A percentile compares a stretch with the other conserved stretches of the same genome.
phyloP scores from a whole-genome alignment of 2,797 vertebrate genomes.

The Gila robusta region DNA sequence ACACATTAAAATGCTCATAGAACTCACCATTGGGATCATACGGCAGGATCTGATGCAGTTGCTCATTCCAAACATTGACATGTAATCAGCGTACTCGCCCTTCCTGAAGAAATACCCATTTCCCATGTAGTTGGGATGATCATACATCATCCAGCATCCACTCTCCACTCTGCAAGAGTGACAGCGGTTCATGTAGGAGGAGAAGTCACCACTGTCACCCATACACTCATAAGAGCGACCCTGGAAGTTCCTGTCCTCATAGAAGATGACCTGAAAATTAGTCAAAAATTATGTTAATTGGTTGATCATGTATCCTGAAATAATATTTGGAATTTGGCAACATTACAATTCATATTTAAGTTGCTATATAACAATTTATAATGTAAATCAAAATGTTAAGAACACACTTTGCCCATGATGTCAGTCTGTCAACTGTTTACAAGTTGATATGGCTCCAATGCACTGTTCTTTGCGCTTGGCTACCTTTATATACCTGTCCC shows the following conservation, averaged over 20 bases:
- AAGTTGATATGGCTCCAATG: slow-evolving; percentile 6
- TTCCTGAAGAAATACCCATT: not conserved
- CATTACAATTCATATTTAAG: not conserved
- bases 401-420: slow-evolving; percentile 38
- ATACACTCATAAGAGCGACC: slow-evolving; percentile 13
- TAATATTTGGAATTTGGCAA: not conserved
- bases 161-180: slow-evolving; percentile 22
- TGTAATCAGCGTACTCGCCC: slow-evolving; percentile 14
- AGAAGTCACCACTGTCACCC: not conserved
- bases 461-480: not conserved
- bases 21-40: slow-evolving; percentile 26
- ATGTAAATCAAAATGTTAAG: not conserved
- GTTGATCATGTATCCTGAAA: not conserved
- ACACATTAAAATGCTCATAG: not conserved
- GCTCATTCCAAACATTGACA: slow-evolving; percentile 20
- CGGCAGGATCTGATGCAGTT: slow-evolving; percentile 16
- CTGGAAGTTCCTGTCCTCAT: slow-evolving; percentile 28
- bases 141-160: slow-evolving; percentile 13
- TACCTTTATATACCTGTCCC: slow-evolving; percentile 73
- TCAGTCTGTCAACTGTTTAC: not conserved
- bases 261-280: not conserved
- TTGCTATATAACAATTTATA: not conserved
- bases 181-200: slow-evolving; percentile 18
- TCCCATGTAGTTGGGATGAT: slow-evolving; percentile 28
- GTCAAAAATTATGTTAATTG: not conserved